phyloP scores from a whole-genome alignment of 2,888 invertebrate species.

The Nephrotoma guestfalica region DNA sequence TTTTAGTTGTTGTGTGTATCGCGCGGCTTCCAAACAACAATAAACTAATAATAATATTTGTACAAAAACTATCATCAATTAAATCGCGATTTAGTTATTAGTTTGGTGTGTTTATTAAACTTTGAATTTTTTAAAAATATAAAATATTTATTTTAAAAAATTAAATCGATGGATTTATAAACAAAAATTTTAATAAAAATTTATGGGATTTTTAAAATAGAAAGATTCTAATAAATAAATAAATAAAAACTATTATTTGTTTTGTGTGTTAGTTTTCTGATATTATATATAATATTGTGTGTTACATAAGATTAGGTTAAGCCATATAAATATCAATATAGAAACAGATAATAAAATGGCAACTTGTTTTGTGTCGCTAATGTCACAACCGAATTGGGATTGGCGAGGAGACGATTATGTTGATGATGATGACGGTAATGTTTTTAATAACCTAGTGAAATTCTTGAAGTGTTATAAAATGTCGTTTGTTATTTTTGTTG shows the following conservation, averaged over 20 bases:
- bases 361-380: neutral
- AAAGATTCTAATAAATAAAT: neutral
- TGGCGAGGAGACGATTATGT: conserved; percentile 1
- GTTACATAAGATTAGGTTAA: neutral
- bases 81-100: neutral
- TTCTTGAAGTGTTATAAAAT: neutral
- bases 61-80: neutral
- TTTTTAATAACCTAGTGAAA: neutral
- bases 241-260: neutral
- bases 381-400: conserved; percentile 2
- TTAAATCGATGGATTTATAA: neutral
- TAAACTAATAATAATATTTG: neutral
- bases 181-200: neutral
- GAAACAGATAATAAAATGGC: neutral
- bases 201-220: neutral
- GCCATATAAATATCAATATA: neutral
- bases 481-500: neutral
- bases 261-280: neutral
- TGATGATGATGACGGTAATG: neutral
- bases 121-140: neutral
- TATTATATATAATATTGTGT: neutral
- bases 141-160: neutral
- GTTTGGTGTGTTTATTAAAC: neutral
- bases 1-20: neutral
- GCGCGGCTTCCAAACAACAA: neutral